These are phyloP conservation scores for Fulmarus glacialis DNA, from an alignment of 2,113 vertebrate genomes.

Conservation along the genomic window DNA sequence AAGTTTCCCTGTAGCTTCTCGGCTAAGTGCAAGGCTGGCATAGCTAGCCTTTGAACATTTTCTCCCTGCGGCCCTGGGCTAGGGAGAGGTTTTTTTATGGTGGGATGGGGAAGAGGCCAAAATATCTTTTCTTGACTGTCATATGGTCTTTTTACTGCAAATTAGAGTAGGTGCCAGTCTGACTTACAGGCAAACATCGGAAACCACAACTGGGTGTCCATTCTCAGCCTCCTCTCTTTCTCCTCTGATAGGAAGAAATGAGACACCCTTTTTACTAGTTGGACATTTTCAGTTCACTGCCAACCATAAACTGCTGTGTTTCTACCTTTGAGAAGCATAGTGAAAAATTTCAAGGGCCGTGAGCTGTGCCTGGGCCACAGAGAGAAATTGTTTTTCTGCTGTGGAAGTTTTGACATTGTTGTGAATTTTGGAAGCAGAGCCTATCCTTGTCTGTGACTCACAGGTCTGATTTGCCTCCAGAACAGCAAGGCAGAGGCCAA, in stretches of 20 bases:
- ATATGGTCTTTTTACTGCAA: neutral
- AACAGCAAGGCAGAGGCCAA: slow-evolving; percentile 77
- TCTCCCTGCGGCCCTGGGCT: neutral
- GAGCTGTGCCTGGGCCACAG: neutral
- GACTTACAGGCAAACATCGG: neutral
- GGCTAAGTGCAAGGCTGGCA: neutral
- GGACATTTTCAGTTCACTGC: neutral
- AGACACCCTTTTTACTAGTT: neutral
- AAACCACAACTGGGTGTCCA: neutral
- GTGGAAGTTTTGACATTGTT: neutral
- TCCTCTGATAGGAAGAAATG: neutral
- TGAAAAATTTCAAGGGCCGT: neutral
- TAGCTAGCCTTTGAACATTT: neutral
- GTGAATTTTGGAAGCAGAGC: slow-evolving; percentile 46
- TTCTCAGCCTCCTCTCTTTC: neutral
- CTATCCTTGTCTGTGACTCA: slow-evolving; percentile 70
- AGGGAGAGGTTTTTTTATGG: neutral
- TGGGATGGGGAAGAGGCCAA: neutral
- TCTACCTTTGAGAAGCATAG: neutral
- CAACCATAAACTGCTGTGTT: neutral
- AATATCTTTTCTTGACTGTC: neutral
- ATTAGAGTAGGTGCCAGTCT: neutral
- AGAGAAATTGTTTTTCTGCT: neutral
- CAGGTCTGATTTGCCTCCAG: slow-evolving; percentile 72
- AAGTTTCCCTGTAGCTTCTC: neutral